A percentile compares a stretch with the other conserved stretches of the same genome.
Conservation (phyloP, 1,140 invertebrate species). For the Scaptodrosophila lebanonensis region DNA sequence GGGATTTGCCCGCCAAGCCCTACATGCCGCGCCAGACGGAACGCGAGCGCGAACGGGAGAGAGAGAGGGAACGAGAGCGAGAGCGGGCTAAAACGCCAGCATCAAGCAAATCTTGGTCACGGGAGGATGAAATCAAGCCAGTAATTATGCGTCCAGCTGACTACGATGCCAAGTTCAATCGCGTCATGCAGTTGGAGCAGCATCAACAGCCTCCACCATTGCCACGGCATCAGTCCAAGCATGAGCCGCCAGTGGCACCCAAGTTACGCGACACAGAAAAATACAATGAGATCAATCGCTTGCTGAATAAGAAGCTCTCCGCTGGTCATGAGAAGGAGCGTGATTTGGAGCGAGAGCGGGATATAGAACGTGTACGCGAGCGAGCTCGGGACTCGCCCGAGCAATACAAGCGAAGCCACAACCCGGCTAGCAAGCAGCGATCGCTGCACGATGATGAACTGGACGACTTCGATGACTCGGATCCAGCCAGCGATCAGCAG, state of each 20-base stretch:
- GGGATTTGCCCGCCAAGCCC: constrained; percentile 68
- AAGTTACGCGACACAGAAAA: constrained; percentile 62
- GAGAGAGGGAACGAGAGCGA: constrained; percentile 22
- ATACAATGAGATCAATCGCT: constrained; percentile 67
- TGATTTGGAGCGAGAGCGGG: constrained; percentile 9
- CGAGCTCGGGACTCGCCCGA: constrained; percentile 9
- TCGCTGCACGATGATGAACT: constrained; percentile 35
- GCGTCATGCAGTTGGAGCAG: constrained; percentile 62
- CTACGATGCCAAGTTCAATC: constrained; percentile 74
- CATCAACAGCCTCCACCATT: constrained; percentile 23
- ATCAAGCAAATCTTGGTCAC: constrained; percentile 52
- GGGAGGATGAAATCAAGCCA: constrained; percentile 72
- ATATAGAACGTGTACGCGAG: constrained; percentile 8
- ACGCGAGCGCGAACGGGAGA: constrained; percentile 12
- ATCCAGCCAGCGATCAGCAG: constrained; percentile 42
- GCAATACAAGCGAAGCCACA: neutral
- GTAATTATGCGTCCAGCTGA: constrained; percentile 69
- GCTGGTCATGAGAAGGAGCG: constrained; percentile 33
- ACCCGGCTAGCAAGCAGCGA: constrained; percentile 16
- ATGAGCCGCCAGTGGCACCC: constrained; percentile 10
- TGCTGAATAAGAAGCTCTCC: constrained; percentile 66
- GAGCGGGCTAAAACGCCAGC: constrained; percentile 57
- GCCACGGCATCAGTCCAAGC: constrained; percentile 8
- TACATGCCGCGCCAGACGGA: constrained; percentile 53
- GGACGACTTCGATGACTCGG: constrained; percentile 61